phyloP scores from a whole-genome alignment of 2,888 invertebrate species.

The Leucophenga maculata region DNA sequence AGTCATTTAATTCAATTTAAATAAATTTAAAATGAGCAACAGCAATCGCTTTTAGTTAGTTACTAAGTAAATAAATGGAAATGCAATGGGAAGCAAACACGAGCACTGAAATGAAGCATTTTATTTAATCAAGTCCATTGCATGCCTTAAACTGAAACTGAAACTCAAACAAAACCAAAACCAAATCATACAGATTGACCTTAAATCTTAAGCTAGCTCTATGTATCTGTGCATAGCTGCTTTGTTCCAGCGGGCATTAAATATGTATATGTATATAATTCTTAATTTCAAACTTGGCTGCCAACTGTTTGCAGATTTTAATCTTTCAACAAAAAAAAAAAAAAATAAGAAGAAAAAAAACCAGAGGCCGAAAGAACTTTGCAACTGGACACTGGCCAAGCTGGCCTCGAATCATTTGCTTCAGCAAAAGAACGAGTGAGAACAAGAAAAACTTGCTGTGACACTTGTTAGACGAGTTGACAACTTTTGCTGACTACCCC shows the following conservation, averaged over 20 bases:
- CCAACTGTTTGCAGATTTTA: constrained; percentile 67
- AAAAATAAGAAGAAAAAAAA: constrained; percentile 42
- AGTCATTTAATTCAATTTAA: constrained; percentile 66
- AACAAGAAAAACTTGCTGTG: constrained; percentile 56
- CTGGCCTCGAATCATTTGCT: too few relatives aligned
- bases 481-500: constrained; percentile 52
- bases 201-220: constrained; percentile 8
- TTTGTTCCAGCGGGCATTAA: constrained; percentile 32
- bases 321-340: constrained; percentile 56
- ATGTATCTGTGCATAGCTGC: too few relatives aligned
- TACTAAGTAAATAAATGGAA: too few relatives aligned
- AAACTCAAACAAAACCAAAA: neutral
- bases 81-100: neutral
- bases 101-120: neutral
- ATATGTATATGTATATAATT: constrained; percentile 44
- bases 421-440: neutral
- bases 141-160: too few relatives aligned
- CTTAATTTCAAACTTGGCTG: constrained; percentile 61
- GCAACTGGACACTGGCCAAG: constrained; percentile 16
- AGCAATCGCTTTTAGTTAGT: neutral
- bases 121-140: neutral
- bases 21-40: constrained; percentile 59
- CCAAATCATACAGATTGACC: constrained; percentile 7
- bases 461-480: constrained; percentile 64
- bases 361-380: constrained; percentile 11